These are phyloP conservation scores for Hippocampus guttulatus DNA, from an alignment of 2,113 vertebrate genomes.

Conservation along the genomic window DNA sequence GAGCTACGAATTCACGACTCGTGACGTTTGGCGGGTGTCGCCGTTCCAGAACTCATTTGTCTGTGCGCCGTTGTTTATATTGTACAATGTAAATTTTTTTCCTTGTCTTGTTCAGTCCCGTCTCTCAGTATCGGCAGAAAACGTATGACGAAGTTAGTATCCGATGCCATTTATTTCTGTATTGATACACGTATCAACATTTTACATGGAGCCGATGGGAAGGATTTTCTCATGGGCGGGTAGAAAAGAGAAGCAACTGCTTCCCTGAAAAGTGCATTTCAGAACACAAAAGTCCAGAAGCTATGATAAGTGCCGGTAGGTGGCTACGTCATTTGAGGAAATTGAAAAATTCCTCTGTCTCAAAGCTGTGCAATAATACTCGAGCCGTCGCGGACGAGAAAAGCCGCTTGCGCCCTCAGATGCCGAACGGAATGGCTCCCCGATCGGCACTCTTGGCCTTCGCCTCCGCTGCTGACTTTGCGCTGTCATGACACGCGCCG, in stretches of 20 bases:
- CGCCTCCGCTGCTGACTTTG: not conserved
- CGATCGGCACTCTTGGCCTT: not conserved
- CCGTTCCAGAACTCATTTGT: too few species aligned
- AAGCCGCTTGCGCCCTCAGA: not conserved
- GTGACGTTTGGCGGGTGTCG: too few species aligned
- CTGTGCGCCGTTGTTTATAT: too few species aligned
- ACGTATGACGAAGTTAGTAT: not conserved
- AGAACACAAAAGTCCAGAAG: not conserved
- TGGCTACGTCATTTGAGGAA: not conserved
- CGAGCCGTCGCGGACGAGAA: not conserved
- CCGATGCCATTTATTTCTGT: not conserved
- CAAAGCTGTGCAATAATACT: not conserved
- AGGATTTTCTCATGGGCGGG: not conserved
- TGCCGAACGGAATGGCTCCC: not conserved
- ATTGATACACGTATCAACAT: not conserved
- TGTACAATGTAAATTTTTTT: not conserved
- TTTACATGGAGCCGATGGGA: not conserved
- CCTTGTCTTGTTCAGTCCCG: not conserved
- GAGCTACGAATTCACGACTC: too few species aligned
- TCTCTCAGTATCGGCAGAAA: not conserved
- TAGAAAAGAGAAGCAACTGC: not conserved
- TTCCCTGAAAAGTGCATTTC: slow-evolving; percentile 5
- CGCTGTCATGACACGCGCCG: not conserved
- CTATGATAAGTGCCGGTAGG: not conserved
- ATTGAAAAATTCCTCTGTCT: slow-evolving; percentile 3